Conservation (phyloP, 1,140 invertebrate species). For the Saccostrea echinata region DNA sequence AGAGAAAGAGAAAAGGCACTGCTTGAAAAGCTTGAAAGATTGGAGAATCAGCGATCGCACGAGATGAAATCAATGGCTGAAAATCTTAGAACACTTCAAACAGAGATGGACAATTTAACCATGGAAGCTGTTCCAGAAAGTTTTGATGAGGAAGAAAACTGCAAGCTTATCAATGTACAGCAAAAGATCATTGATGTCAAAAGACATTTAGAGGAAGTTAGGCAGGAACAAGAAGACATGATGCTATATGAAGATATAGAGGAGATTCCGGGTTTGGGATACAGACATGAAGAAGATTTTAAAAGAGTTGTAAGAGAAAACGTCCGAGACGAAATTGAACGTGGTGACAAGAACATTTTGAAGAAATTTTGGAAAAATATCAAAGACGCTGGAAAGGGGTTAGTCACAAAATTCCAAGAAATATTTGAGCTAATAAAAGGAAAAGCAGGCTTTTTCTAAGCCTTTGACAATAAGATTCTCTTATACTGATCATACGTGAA, state of each 20-base stretch:
- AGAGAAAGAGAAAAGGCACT: not conserved
- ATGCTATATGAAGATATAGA: conserved; percentile 1
- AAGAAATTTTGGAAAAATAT: conserved; percentile 45
- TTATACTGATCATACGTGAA: too few relatives aligned
- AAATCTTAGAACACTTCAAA: not conserved
- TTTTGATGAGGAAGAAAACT: not conserved
- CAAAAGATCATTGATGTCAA: conserved; percentile 8
- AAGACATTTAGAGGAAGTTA: not conserved
- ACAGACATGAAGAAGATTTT: not conserved
- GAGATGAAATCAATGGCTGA: not conserved
- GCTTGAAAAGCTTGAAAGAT: not conserved
- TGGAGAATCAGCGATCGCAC: not conserved
- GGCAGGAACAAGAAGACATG: not conserved
- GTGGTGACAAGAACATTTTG: conserved; percentile 27
- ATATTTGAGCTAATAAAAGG: conserved; percentile 27
- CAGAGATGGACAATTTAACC: not conserved
- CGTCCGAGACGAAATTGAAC: conserved; percentile 48
- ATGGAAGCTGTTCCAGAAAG: not conserved
- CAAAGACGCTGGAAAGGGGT: not conserved
- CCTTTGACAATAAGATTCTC: too few relatives aligned
- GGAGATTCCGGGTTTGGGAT: not conserved
- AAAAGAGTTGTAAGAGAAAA: not conserved
- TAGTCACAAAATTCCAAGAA: conserved; percentile 27
- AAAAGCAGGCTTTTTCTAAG: not conserved
- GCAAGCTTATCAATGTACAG: not conserved